phyloP scores from a whole-genome alignment of 1,140 invertebrate species.

The Papilio dardanus region DNA sequence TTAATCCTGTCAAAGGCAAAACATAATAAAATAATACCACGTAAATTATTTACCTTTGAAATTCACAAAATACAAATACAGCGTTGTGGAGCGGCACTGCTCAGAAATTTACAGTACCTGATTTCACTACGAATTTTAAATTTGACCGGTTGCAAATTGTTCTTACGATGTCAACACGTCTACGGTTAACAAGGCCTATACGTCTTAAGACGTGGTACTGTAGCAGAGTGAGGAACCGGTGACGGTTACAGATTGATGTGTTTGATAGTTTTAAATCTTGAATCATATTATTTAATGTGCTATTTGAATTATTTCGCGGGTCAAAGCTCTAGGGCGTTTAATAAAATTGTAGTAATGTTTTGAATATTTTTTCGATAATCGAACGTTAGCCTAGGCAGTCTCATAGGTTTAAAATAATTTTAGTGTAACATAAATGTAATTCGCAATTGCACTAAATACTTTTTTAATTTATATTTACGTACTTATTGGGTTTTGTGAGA shows the following conservation, averaged over 20 bases:
- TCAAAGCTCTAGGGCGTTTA: no score
- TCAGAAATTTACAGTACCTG: conserved; percentile 45
- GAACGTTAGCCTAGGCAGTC: no score
- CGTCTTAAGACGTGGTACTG: conserved; percentile 29
- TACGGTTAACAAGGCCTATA: conserved; percentile 43
- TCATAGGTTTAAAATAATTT: no score
- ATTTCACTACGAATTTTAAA: conserved; percentile 57
- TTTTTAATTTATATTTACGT: neutral
- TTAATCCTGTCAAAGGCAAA: neutral
- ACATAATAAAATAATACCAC: neutral
- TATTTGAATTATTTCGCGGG: no score
- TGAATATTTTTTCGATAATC: neutral
- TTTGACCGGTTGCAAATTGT: conserved; percentile 68
- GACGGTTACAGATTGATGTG: neutral
- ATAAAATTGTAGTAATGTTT: no score
- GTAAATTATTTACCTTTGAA: no score
- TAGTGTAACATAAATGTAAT: no score
- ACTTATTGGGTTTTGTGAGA: neutral
- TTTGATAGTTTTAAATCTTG: conserved; percentile 10
- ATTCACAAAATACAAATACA: conserved; percentile 41
- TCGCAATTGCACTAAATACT: neutral
- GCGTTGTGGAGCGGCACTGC: conserved; percentile 32
- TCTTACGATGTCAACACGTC: conserved; percentile 49
- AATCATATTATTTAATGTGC: no score
- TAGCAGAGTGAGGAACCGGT: neutral